Evolutionary conservation across 1,140 invertebrate genomes (phyloP).

Genomic region (Halictus rubicundus): DNA sequence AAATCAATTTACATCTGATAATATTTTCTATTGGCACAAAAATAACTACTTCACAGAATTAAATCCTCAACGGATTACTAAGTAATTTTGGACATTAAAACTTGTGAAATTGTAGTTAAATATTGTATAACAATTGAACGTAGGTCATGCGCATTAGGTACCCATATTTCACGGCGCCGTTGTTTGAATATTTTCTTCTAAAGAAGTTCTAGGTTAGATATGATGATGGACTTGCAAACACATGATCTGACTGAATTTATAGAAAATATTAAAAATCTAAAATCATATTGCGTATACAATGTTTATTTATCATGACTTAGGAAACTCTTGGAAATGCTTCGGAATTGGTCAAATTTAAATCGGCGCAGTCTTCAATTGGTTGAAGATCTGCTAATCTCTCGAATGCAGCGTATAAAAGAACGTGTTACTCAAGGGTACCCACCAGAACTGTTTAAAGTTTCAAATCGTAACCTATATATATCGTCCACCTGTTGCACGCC

Average conservation of each 20-base stretch:
- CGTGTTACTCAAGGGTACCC: not conserved
- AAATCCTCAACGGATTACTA: not conserved
- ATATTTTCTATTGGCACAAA: not conserved
- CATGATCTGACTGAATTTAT: not conserved
- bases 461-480: slow-evolving; percentile 24
- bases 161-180: not conserved
- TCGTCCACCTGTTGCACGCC: slow-evolving; percentile 19
- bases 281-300: not conserved
- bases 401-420: slow-evolving; percentile 19
- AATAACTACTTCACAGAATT: not conserved
- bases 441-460: not conserved
- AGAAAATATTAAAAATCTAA: not conserved
- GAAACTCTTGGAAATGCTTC: slow-evolving; percentile 28
- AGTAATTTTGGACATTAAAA: not conserved
- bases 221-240: too few relatives aligned
- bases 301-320: not conserved
- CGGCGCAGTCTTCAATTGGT: slow-evolving; percentile 55
- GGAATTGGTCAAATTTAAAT: slow-evolving; percentile 50
- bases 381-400: slow-evolving; percentile 26
- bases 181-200: not conserved
- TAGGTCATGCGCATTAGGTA: not conserved
- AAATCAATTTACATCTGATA: not conserved
- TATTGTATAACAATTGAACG: too few relatives aligned
- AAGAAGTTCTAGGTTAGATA: slow-evolving; percentile 1
- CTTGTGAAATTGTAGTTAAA: too few relatives aligned